These are phyloP conservation scores for Fundulus diaphanus DNA, from an alignment of 2,797 vertebrate species.

Conservation along the genomic window DNA sequence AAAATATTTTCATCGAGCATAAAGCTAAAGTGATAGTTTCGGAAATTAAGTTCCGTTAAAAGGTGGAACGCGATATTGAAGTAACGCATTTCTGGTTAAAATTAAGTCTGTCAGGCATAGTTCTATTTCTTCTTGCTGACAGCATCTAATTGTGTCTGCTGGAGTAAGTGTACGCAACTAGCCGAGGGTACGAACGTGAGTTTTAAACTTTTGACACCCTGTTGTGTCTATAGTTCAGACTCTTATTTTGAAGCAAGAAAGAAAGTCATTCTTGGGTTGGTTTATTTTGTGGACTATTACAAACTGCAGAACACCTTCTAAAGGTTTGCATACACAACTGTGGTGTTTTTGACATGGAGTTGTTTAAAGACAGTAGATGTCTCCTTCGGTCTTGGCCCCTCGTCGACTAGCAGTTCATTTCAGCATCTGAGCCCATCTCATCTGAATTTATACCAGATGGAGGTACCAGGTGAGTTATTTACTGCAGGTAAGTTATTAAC, in stretches of 20 bases:
- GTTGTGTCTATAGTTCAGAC: not conserved
- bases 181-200: not conserved
- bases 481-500: not conserved
- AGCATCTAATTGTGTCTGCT: not conserved
- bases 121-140: not conserved
- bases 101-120: not conserved
- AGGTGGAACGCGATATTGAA: not conserved
- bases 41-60: not conserved
- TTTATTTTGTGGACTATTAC: not conserved
- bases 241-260: not conserved
- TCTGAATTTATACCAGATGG: not conserved
- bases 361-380: not conserved
- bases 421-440: not conserved
- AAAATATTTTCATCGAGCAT: conserved; percentile 65
- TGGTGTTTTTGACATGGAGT: not conserved
- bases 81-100: not conserved
- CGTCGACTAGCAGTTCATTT: not conserved
- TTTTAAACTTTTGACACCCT: not conserved
- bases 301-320: not conserved
- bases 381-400: not conserved
- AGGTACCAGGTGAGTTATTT: not conserved
- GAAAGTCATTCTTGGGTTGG: not conserved
- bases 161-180: not conserved
- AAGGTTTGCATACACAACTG: not conserved
- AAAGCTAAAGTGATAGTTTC: conserved; percentile 43